Evolutionary conservation across 2,113 vertebrate species (phyloP).

Genomic region (Callipepla squamata): DNA sequence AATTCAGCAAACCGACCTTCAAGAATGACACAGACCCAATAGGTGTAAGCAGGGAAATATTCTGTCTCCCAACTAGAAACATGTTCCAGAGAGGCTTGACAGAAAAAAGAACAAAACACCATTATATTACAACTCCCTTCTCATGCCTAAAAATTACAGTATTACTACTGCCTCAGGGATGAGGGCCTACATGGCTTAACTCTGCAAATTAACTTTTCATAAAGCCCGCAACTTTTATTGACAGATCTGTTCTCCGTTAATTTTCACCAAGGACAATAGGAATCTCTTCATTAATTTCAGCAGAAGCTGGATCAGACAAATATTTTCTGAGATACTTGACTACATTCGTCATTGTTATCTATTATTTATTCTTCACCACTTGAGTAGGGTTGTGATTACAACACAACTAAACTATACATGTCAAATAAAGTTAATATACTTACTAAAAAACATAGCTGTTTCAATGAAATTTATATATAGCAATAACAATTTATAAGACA

Average conservation of each 20-base stretch:
- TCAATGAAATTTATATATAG: background rate
- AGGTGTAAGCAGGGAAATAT: background rate
- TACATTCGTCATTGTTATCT: conserved; percentile 56
- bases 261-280: background rate
- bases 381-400: conserved; percentile 46
- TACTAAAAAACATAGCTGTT: background rate
- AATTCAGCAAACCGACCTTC: background rate
- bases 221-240: background rate
- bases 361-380: conserved; percentile 49
- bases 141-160: background rate
- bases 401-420: conserved; percentile 37
- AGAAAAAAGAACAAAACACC: background rate
- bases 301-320: conserved; percentile 4
- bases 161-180: background rate
- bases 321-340: conserved; percentile 2
- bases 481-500: background rate
- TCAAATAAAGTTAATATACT: conserved; percentile 3
- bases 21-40: background rate
- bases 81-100: background rate
- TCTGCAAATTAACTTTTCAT: background rate
- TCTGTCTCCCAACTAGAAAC: background rate
- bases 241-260: background rate
- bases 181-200: background rate
- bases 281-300: conserved; percentile 6
- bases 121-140: background rate